Percentiles rank a stretch among this genome's conserved stretches.
Evolutionary conservation across 1,140 invertebrate genomes (phyloP).

Genomic region (Ditylenchus dipsaci): DNA sequence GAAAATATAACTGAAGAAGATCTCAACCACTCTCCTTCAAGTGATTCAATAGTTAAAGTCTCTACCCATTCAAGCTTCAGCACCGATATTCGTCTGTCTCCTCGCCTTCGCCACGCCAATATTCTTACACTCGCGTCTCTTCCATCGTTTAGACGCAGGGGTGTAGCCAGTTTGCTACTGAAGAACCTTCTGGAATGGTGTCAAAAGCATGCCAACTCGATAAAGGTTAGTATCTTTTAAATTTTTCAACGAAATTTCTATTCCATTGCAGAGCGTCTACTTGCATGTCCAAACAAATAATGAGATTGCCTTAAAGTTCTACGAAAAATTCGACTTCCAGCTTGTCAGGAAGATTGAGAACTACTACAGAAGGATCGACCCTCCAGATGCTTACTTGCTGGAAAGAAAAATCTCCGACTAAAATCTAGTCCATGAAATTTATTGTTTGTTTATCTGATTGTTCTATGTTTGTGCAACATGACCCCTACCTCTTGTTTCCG

Average conservation of each 20-base stretch:
- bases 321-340: conserved; percentile 97
- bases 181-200: not conserved
- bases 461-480: too few relatives aligned
- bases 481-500: too few relatives aligned
- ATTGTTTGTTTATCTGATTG: too few relatives aligned
- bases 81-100: too few relatives aligned
- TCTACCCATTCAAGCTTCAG: too few relatives aligned
- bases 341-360: conserved; percentile 94
- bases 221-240: not conserved
- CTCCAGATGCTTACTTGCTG: conserved; percentile 91
- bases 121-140: conserved; percentile 1
- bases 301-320: conserved; percentile 94
- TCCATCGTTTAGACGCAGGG: not conserved
- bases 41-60: too few relatives aligned
- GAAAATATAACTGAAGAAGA: not conserved
- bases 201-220: not conserved
- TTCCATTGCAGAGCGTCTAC: conserved; percentile 81
- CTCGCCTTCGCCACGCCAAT: not conserved
- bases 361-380: conserved; percentile 98
- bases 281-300: conserved; percentile 98
- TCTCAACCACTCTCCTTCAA: too few relatives aligned
- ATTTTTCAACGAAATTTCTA: not conserved
- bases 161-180: not conserved
- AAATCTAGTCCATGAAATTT: too few relatives aligned
- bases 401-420: conserved; percentile 53